Evolutionary conservation across 30 jellyfish, hydroid and myxozoan genomes (phyloP), one percentile per base, ranked within the genome.

Genomic region (Aurelia aurita): DNA sequence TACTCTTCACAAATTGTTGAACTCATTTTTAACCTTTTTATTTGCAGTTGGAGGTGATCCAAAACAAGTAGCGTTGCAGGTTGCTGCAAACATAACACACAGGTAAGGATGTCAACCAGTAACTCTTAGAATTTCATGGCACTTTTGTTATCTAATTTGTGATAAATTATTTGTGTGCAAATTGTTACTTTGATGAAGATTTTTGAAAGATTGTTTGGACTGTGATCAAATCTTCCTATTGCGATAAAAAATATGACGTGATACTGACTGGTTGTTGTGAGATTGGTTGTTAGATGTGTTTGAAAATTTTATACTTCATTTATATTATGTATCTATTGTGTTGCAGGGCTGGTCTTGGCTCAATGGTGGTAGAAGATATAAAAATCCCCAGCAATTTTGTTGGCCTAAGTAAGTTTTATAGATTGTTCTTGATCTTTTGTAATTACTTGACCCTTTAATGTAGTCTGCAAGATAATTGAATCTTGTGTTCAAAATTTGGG

Each of bases 331-430:
- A 34, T 45, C 54, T 58, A 10, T 80, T 60, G 8, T 11, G 26
- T 69, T 77, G 10, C 85, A 91, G 98, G 69, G 98, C 98, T 69
- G 98, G 98, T 20, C 93, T 92, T 79, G 98, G 98, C 3, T 92
- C 98, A 28, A 92, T 87, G 97, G 83, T 79, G 12, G 98, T 92
- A 18, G 98, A 92, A 74, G 98, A 92, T 55, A 92, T 92, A 54
- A 78, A 80, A 28, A 77, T 92, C 18, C 98, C 98, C 10, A 92
- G 79, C 75, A 92, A 87, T 62, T 83, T 86, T 74, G 98, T 92
- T 92, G 98, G 98, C 74, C 75, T 92, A 45, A 92, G 98, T 92
- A 86, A 57, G 96, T 62, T 22, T n/a, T 12, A 29, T 18, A 23
- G 32, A 39, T 22, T 39, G 1, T 39, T 7, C 2, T 4, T 39